Conservation (phyloP, 2,888 invertebrate species). For the Drepana falcataria region DNA sequence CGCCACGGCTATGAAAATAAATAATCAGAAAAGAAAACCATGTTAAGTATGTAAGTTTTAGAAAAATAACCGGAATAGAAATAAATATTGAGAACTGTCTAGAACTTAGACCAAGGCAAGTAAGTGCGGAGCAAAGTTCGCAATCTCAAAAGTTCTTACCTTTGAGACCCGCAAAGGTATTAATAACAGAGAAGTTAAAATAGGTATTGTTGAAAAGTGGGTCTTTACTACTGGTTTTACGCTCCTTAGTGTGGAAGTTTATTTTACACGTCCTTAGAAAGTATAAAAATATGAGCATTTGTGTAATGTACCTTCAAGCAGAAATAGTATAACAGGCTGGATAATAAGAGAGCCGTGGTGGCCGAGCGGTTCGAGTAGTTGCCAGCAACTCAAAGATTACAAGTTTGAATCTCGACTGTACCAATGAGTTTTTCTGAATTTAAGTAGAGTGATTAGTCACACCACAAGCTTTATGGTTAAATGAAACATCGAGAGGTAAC, state of each 20-base stretch:
- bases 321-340: too few relatives aligned
- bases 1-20: not conserved
- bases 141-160: conserved; percentile 4
- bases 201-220: conserved; percentile 16
- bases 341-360: too few relatives aligned
- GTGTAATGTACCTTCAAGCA: too few relatives aligned
- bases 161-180: conserved; percentile 5
- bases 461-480: too few relatives aligned
- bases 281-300: not conserved
- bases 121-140: not conserved
- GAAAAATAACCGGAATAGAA: not conserved
- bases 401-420: too few relatives aligned
- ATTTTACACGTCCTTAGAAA: not conserved
- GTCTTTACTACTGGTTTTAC: conserved; percentile 5
- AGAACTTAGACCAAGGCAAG: not conserved
- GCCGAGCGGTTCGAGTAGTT: too few relatives aligned
- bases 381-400: too few relatives aligned
- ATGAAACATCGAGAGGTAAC: too few relatives aligned
- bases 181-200: conserved; percentile 13
- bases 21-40: not conserved
- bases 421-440: too few relatives aligned
- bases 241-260: not conserved
- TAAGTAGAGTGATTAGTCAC: too few relatives aligned
- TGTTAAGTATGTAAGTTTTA: not conserved
- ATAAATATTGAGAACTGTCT: not conserved